Conservation (phyloP, 2,888 invertebrate genomes). For the Tanypteryx hageni region DNA sequence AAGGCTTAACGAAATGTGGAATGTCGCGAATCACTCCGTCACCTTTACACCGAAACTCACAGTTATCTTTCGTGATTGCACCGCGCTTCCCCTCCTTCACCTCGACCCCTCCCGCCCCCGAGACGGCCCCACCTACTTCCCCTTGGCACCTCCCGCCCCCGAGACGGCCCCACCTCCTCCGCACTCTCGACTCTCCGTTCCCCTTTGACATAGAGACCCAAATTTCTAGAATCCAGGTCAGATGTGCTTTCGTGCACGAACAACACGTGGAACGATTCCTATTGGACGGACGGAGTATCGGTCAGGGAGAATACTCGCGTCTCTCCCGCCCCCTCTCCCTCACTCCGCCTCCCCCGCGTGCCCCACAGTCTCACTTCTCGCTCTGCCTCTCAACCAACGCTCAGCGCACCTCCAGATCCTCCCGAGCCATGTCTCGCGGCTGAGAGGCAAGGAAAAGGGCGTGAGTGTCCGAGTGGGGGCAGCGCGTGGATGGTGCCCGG, state of each 20-base stretch:
- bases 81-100: neutral
- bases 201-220: neutral
- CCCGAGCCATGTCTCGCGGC: no score
- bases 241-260: slow-evolving; percentile 27
- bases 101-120: neutral
- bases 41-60: neutral
- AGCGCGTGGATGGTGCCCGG: slow-evolving; percentile 26
- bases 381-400: neutral
- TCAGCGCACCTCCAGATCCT: neutral
- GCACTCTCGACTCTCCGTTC: neutral
- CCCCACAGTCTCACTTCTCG: slow-evolving; percentile 6
- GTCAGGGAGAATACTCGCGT: neutral
- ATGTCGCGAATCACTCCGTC: neutral
- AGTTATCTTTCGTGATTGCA: neutral
- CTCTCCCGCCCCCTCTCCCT: neutral
- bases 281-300: neutral
- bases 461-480: neutral
- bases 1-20: neutral
- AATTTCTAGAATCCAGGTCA: slow-evolving; percentile 6
- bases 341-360: neutral
- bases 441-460: no score
- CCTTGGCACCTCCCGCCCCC: neutral
- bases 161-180: neutral
- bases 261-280: neutral
- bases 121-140: neutral